Evolutionary conservation across 2,797 vertebrate genomes (phyloP), one percentile per base, ranked within the genome.

Genomic region (Takifugu rubripes): DNA sequence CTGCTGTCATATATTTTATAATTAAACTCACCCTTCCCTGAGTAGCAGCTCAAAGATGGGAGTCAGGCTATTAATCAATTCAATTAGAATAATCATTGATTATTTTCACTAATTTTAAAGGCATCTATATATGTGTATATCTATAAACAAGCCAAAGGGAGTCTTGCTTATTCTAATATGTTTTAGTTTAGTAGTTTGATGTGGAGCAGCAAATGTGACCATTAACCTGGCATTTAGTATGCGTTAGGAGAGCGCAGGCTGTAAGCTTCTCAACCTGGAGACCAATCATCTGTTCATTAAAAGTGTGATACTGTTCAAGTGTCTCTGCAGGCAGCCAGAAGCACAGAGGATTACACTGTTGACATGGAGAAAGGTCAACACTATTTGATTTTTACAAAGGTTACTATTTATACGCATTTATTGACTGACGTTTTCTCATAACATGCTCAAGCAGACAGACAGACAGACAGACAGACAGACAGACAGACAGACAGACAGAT

Each of bases 341-440:
- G 79, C 71, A 29, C 72, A 51, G 54, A 74, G 81, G 78, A 84
- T 87, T 81, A 79, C 74, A 47, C 59, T 52, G 78, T 82, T 70
- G 77, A 77, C 82, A 67, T 44, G 61, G 58, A 49, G 49, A 88
- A 89, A 89, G 87, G 86, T 86, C 85, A 84, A 79, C 70, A 65
- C 68, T 81, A 76, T 87, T 87, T 85, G 83, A 86, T 86, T 87
- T 81, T 77, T 78, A 84, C 81, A 85, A 84, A 85, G 83, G 84
- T 87, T 84, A 67, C 77, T 86, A 69, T 84, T 86, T 84, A 83
- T 87, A 83, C 70, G 70, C 76, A 63, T 77, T 83, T 82, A 84
- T 86, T 59, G 62, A 84, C 69, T 64, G 68, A 27, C 50, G 24
- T 66, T 64, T 76, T 65, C 79, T 82, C 80, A 77, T 82, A 81